phyloP scores from a whole-genome alignment of 1,140 invertebrate species.

The Rhagoletis zephyria region DNA sequence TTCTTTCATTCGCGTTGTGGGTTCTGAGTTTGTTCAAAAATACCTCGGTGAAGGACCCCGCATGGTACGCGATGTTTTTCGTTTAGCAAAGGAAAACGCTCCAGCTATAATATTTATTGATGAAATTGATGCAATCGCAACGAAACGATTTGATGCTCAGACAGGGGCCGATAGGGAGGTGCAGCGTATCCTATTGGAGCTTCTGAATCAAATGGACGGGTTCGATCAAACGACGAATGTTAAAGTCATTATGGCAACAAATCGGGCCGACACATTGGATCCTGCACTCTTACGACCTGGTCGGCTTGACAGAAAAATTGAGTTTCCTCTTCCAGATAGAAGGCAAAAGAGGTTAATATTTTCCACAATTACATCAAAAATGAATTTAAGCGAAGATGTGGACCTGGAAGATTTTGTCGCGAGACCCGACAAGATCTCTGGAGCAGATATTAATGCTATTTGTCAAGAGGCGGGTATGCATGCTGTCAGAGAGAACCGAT shows the following conservation, averaged over 20 bases:
- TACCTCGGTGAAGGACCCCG: conserved; percentile 98
- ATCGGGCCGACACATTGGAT: conserved; percentile 95
- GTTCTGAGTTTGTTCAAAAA: conserved; percentile 99
- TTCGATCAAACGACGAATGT: conserved; percentile 99
- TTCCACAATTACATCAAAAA: conserved; percentile 96
- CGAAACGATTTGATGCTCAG: conserved; percentile 98
- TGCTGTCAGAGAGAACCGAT: conserved; percentile 96
- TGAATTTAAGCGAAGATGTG: conserved; percentile 99
- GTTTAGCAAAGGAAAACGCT: conserved; percentile 98
- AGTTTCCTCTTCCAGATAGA: conserved; percentile 97
- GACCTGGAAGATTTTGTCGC: conserved; percentile 99
- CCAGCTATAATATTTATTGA: conserved; percentile 99
- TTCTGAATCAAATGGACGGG: conserved; percentile 99
- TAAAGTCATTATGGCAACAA: conserved; percentile 99
- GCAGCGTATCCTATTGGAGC: conserved; percentile 96
- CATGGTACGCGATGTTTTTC: conserved; percentile 99
- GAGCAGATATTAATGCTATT: conserved; percentile 99
- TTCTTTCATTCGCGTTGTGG: conserved; percentile 98
- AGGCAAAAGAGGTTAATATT: conserved; percentile 98
- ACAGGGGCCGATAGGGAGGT: conserved; percentile 99
- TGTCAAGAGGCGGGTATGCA: conserved; percentile 98
- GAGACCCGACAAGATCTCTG: conserved; percentile 97
- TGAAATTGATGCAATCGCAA: conserved; percentile 98
- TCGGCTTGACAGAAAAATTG: conserved; percentile 97
- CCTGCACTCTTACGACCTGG: conserved; percentile 97